phyloP scores from a whole-genome alignment of 2,113 vertebrate species.

The Apodemus speciosus region DNA sequence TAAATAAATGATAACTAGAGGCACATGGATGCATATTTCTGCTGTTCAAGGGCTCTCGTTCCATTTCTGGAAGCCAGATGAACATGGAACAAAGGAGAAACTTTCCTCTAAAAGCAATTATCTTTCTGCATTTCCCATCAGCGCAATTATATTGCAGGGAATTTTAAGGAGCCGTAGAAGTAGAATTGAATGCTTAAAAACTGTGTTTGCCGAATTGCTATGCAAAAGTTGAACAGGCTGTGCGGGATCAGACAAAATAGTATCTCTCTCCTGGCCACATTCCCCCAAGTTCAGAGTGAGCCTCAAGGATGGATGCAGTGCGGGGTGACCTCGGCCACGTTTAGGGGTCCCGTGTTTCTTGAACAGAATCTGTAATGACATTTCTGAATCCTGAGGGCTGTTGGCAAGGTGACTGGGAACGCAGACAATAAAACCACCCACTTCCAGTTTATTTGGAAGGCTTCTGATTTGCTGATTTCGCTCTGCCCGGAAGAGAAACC shows the following conservation, averaged over 20 bases:
- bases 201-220: slow-evolving; percentile 84
- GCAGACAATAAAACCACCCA: background rate
- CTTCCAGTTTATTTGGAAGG: slow-evolving; percentile 56
- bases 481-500: slow-evolving; percentile 49
- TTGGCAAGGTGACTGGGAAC: slow-evolving; percentile 56
- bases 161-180: slow-evolving; percentile 88
- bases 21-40: slow-evolving; percentile 87
- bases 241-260: slow-evolving; percentile 73
- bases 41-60: slow-evolving; percentile 88
- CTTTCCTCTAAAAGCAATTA: slow-evolving; percentile 91
- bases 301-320: slow-evolving; percentile 24
- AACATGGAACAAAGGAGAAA: slow-evolving; percentile 90
- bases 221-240: slow-evolving; percentile 82
- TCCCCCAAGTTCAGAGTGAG: slow-evolving; percentile 42
- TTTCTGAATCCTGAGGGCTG: slow-evolving; percentile 29
- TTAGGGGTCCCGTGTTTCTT: slow-evolving; percentile 28
- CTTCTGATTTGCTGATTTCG: slow-evolving; percentile 49
- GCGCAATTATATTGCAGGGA: slow-evolving; percentile 89
- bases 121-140: slow-evolving; percentile 89
- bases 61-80: slow-evolving; percentile 89
- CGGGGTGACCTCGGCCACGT: background rate
- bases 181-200: slow-evolving; percentile 89
- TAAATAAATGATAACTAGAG: slow-evolving; percentile 92
- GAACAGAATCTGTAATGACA: slow-evolving; percentile 52
- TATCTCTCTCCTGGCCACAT: slow-evolving; percentile 38